phyloP scores from a whole-genome alignment of 2,888 invertebrate genomes.

The Himalopsyche anomala region DNA sequence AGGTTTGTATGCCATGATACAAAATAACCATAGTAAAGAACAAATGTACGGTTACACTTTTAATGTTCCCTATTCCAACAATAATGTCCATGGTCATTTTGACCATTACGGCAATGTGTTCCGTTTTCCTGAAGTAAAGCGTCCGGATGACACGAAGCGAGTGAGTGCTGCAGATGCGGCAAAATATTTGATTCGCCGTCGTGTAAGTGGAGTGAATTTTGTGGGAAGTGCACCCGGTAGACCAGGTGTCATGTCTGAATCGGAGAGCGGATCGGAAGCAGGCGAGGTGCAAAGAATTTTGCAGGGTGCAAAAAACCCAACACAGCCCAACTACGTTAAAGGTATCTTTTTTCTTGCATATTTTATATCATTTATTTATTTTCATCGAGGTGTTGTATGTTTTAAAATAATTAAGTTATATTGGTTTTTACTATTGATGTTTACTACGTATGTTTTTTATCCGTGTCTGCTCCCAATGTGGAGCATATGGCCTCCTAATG shows the following conservation, averaged over 20 bases:
- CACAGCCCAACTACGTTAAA: neutral
- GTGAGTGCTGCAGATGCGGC: conserved; percentile 58
- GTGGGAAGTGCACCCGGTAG: conserved; percentile 64
- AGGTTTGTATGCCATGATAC: conserved; percentile 52
- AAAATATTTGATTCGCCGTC: conserved; percentile 65
- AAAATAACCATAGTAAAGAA: conserved; percentile 71
- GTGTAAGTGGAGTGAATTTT: conserved; percentile 67
- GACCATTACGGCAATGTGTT: conserved; percentile 68
- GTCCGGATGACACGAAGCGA: conserved; percentile 28
- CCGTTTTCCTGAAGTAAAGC: conserved; percentile 66
- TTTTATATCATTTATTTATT: too few species aligned
- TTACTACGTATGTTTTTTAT: too few species aligned
- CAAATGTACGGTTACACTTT: neutral
- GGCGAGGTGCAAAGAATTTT: conserved; percentile 83
- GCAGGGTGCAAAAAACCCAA: conserved; percentile 67
- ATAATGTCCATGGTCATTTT: neutral
- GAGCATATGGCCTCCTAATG: too few species aligned
- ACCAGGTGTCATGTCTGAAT: conserved; percentile 75
- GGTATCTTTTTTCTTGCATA: neutral
- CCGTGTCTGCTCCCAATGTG: too few species aligned
- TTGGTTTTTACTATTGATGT: too few species aligned
- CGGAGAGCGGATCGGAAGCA: conserved; percentile 85
- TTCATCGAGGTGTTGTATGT: too few species aligned
- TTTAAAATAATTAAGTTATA: too few species aligned
- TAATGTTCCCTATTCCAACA: neutral